Evolutionary conservation across 2,797 vertebrate genomes (phyloP).

Genomic region (Bradypodion ventrale): DNA sequence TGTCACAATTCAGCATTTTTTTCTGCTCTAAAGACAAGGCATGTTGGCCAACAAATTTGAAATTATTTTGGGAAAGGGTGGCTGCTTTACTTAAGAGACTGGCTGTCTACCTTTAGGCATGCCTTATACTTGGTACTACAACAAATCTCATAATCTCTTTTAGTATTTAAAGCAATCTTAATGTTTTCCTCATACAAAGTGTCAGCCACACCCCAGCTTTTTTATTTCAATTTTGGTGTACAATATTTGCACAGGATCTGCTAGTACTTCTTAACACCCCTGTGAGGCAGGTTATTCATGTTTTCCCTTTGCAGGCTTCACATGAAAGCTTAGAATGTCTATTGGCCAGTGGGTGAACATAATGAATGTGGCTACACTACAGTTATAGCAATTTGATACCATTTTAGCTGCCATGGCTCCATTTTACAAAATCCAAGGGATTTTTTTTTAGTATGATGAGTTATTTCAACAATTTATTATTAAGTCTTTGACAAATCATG

Average conservation of each 20-base stretch:
- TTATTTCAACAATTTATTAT: too few relatives aligned
- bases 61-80: constrained; percentile 14
- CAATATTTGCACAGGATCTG: not conserved
- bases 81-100: not conserved
- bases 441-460: not conserved
- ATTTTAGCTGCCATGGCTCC: not conserved
- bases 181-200: not conserved
- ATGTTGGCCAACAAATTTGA: not conserved
- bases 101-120: constrained; percentile 12
- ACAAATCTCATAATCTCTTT: not conserved
- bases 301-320: not conserved
- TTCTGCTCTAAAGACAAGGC: not conserved
- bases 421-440: not conserved
- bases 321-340: not conserved
- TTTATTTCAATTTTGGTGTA: not conserved
- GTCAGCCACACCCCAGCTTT: not conserved
- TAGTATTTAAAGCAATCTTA: not conserved
- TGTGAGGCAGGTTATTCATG: not conserved
- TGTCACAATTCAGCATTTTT: constrained; percentile 2
- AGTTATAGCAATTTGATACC: not conserved
- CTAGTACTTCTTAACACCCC: not conserved
- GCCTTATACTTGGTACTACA: not conserved
- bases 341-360: too few relatives aligned
- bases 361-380: not conserved
- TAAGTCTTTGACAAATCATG: too few relatives aligned